These are phyloP conservation scores for Bufo bufo DNA, from an alignment of 2,113 vertebrate genomes.

Conservation along the genomic window DNA sequence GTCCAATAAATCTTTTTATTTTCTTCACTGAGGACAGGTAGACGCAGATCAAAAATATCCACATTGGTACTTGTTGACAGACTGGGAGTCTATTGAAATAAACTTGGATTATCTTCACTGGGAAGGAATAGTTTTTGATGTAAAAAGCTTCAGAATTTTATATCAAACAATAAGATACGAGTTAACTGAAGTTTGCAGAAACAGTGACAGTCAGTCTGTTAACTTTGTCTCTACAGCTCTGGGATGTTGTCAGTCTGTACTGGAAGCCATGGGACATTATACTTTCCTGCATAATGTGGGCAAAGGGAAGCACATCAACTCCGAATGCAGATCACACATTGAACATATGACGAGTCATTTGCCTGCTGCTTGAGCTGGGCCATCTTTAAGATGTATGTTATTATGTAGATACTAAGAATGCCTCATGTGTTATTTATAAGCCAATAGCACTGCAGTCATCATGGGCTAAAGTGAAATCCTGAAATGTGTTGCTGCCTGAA, in stretches of 20 bases:
- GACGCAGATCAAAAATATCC: conserved; percentile 14
- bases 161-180: conserved; percentile 5
- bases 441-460: conserved; percentile 32
- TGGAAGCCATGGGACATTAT: neutral
- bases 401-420: conserved; percentile 42
- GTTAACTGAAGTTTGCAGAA: conserved; percentile 42
- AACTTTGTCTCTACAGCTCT: neutral
- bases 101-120: conserved; percentile 20
- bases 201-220: neutral
- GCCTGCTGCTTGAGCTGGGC: conserved; percentile 23
- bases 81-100: conserved; percentile 20
- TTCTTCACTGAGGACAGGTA: neutral
- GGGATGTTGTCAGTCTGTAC: neutral
- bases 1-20: conserved; percentile 15
- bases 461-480: conserved; percentile 8
- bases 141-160: neutral
- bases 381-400: conserved; percentile 50
- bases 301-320: neutral
- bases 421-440: conserved; percentile 52
- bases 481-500: conserved; percentile 13
- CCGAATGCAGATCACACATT: conserved; percentile 46
- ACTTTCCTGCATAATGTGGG: neutral
- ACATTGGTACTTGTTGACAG: conserved; percentile 40
- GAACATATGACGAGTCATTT: conserved; percentile 32
- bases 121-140: neutral